phyloP scores from a whole-genome alignment of 2,797 vertebrate species.

The Sparidentex hasta region DNA sequence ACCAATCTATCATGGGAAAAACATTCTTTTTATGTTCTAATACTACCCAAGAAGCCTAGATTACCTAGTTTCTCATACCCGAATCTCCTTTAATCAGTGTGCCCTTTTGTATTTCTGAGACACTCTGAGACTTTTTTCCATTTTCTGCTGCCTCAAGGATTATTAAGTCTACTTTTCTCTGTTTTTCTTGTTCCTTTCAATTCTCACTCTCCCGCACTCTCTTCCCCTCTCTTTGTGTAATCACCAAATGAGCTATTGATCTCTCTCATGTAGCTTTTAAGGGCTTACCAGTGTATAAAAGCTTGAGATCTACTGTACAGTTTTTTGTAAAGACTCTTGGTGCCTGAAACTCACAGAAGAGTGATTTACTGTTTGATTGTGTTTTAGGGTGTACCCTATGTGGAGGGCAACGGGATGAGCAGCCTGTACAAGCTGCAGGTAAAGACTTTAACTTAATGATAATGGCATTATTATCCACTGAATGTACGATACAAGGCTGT shows the following conservation, averaged over 20 bases:
- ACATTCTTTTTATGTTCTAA: conserved; percentile 59
- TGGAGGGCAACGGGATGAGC: conserved; percentile 96
- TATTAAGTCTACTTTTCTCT: conserved; percentile 51
- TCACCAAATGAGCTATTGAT: conserved; percentile 79
- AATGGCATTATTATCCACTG: conserved; percentile 33
- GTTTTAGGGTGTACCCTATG: conserved; percentile 88
- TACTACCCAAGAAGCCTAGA: conserved; percentile 42
- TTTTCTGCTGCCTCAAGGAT: conserved; percentile 48
- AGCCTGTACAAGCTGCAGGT: conserved; percentile 99
- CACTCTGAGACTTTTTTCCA: conserved; percentile 41
- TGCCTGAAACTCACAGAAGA: conserved; percentile 42
- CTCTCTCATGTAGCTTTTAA: conserved; percentile 74
- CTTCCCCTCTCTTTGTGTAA: conserved; percentile 52
- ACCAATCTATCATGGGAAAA: conserved; percentile 62
- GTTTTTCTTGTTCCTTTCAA: conserved; percentile 31
- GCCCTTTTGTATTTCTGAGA: conserved; percentile 60
- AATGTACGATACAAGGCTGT: conserved; percentile 16
- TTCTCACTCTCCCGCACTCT: conserved; percentile 37
- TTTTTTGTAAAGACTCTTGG: conserved; percentile 39
- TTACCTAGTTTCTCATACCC: conserved; percentile 47
- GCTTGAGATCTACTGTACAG: conserved; percentile 59
- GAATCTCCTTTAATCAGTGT: conserved; percentile 61
- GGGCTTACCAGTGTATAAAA: conserved; percentile 64
- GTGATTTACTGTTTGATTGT: conserved; percentile 60
- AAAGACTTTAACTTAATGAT: conserved; percentile 64